phyloP scores from a whole-genome alignment of 1,140 invertebrate species.

The Drosophila carrolli region DNA sequence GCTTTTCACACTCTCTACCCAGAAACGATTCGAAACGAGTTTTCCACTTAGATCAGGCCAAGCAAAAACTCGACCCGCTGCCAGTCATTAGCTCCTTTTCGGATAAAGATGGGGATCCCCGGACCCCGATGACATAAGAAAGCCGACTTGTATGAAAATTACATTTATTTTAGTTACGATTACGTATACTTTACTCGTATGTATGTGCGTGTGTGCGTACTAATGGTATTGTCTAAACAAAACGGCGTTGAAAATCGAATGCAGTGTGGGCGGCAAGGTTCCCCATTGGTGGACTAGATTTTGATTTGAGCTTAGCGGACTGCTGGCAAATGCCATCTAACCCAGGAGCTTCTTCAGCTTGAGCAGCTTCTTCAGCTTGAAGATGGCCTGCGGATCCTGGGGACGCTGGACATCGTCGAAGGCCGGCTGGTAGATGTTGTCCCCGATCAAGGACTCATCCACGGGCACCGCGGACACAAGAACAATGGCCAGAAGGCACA shows the following conservation, averaged over 20 bases:
- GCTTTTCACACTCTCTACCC: conserved; percentile 35
- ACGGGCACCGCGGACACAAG: conserved; percentile 70
- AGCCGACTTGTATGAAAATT: conserved; percentile 32
- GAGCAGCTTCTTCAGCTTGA: conserved; percentile 82
- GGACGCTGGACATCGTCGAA: conserved; percentile 67
- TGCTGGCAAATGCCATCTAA: conserved; percentile 21
- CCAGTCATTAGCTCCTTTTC: conserved; percentile 36
- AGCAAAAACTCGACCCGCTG: conserved; percentile 28
- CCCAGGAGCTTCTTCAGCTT: conserved; percentile 75
- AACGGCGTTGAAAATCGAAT: conserved; percentile 17
- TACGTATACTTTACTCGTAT: conserved; percentile 18
- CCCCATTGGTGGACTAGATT: conserved; percentile 55
- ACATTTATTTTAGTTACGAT: conserved; percentile 44
- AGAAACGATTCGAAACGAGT: conserved; percentile 11
- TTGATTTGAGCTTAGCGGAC: conserved; percentile 3
- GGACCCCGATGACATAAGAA: conserved; percentile 23
- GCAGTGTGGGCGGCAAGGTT: conserved; percentile 20
- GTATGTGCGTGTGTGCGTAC: conserved; percentile 9
- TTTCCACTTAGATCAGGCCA: conserved; percentile 18
- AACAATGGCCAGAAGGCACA: conserved; percentile 63
- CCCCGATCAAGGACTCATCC: conserved; percentile 73
- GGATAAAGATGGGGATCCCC: conserved; percentile 20
- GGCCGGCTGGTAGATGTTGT: conserved; percentile 60
- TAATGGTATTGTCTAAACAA: conserved; percentile 39
- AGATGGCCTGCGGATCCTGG: conserved; percentile 72